Percentiles rank a stretch among this genome's conserved stretches.
phyloP scores from a whole-genome alignment of 2,797 vertebrate species.

The Hirundo rustica region DNA sequence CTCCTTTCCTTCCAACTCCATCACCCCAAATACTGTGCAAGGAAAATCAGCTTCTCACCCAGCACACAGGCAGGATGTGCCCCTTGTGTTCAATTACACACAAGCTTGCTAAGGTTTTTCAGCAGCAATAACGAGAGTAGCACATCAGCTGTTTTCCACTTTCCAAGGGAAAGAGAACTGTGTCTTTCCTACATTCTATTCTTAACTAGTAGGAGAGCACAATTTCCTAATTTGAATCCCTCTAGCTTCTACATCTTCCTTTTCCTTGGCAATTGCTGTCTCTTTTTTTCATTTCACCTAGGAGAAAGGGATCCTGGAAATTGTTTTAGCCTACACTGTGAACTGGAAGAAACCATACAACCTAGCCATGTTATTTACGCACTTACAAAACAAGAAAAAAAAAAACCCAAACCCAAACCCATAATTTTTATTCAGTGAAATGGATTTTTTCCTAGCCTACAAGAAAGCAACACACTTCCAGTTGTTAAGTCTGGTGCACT shows the following conservation, averaged over 20 bases:
- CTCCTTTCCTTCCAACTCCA: not conserved
- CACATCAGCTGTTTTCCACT: not conserved
- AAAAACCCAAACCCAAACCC: not conserved
- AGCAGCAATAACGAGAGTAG: not conserved
- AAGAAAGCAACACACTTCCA: not conserved
- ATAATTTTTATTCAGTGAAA: not conserved
- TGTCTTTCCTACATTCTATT: not conserved
- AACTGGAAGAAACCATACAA: not conserved
- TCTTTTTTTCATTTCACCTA: not conserved
- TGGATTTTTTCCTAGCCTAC: not conserved
- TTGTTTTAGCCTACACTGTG: not conserved
- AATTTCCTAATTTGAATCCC: not conserved
- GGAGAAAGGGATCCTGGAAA: not conserved
- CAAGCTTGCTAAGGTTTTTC: not conserved
- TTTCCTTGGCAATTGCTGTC: not conserved
- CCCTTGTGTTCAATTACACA: not conserved
- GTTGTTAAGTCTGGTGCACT: not conserved
- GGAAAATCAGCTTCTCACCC: not conserved
- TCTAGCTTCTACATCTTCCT: not conserved
- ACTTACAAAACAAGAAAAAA: not conserved
- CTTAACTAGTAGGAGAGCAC: not conserved
- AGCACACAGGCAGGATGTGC: not conserved
- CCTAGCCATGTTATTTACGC: not conserved
- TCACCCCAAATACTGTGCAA: not conserved
- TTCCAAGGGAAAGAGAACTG: not conserved